Conservation (phyloP, 2,888 invertebrate species). For the Physocephala rufipes region DNA sequence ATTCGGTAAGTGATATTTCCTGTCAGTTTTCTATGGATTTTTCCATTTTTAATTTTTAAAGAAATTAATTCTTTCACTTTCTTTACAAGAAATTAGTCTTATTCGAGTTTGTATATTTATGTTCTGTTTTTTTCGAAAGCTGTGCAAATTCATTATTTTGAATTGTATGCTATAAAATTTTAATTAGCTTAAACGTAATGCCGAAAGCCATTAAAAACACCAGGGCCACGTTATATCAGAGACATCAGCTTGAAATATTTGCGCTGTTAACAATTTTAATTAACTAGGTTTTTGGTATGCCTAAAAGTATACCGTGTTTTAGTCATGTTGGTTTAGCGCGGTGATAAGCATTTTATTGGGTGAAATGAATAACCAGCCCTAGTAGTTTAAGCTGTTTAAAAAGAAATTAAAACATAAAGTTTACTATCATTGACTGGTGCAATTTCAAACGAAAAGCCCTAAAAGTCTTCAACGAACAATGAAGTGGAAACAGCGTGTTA, state of each 20-base stretch:
- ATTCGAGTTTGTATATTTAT: neutral
- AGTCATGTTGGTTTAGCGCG: too few relatives aligned
- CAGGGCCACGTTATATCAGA: neutral
- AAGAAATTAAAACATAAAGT: too few relatives aligned
- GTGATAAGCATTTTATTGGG: too few relatives aligned
- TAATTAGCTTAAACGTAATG: neutral
- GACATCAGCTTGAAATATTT: neutral
- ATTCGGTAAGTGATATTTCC: slow-evolving; percentile 55
- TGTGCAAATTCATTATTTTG: neutral
- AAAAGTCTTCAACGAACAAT: too few relatives aligned
- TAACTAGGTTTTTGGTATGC: neutral
- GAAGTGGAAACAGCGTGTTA: too few relatives aligned
- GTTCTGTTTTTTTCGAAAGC: neutral
- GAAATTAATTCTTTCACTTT: neutral
- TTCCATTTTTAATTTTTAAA: neutral
- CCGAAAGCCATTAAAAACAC: neutral
- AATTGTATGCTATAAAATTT: neutral
- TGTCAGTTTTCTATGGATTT: neutral
- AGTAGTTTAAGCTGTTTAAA: too few relatives aligned
- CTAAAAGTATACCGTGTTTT: slow-evolving; percentile 1
- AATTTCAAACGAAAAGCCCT: too few relatives aligned
- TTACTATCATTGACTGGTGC: too few relatives aligned
- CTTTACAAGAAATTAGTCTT: too few relatives aligned
- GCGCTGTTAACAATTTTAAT: neutral
- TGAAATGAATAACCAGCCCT: too few relatives aligned